Base-by-base conservation (phyloP, 2,113 vertebrate genomes). In the Serinus canaria region DNA sequence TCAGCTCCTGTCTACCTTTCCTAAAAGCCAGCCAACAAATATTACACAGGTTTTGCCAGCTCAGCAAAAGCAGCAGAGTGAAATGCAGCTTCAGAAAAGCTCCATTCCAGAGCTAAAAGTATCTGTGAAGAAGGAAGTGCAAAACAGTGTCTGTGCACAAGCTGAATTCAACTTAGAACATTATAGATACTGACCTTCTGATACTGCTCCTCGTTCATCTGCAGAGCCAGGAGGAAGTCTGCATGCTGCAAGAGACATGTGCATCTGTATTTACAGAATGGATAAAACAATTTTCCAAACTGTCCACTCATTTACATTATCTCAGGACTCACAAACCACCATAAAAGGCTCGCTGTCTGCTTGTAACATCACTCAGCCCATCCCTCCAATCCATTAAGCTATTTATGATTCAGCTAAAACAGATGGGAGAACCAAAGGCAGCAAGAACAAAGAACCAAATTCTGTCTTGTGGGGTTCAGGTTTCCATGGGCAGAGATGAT, bases 121-220 rank as follows among this genome's bases (percentile, higher is more conserved):
- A 70, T 30, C 27, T 52, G 50, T 13, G 39, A 72, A 86, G 44
- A 14, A 62, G 15, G 10, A 59, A 90, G 59, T 68, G 37, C 37
- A 83, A 30, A 86, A 41, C 30, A 60, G 41, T 16, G 30, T 30
- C n/a, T 72, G 11, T 19, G n/a, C 25, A 37, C 21, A 87, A 89
- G 68, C 62, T 62, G 82, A 90, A 81, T 44, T 74, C 52, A 30
- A 17, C 7, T 15, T 46, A 33, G 1, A n/a, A 43, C 49, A 14
- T 58, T 39, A 35, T 4, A 76, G 56, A 46, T n/a, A 95, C 97
- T 74, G 97, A 99, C 99, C 98, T 99, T 99, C 94, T 99, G 98
- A 97, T 99, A 99, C 81, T 99, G 99, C 82, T 99, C 99, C 96
- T 99, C 99, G 66, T 99, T 99, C 97, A 99, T 99, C 96, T 99